These are phyloP conservation scores for Brachionus manjavacas DNA, from an alignment of 1,140 invertebrate genomes.

Conservation along the genomic window DNA sequence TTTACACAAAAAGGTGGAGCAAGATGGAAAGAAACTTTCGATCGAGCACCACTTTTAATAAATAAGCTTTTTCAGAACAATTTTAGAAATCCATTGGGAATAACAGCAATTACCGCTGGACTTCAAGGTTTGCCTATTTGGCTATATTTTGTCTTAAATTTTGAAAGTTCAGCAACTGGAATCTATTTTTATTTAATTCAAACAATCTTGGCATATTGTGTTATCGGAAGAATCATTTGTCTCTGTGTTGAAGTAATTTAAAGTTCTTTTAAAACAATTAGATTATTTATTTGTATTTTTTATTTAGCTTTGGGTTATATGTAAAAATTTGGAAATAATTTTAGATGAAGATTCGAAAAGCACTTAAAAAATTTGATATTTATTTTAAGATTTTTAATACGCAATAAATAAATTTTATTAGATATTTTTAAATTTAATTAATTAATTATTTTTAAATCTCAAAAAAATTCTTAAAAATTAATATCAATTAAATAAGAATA, in stretches of 20 bases:
- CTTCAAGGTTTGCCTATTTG: constrained; percentile 36
- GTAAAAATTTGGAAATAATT: background rate
- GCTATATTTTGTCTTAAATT: background rate
- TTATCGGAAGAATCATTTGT: constrained; percentile 15
- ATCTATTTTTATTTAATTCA: background rate
- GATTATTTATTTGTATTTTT: background rate
- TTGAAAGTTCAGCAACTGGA: background rate
- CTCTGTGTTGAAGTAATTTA: constrained; percentile 10
- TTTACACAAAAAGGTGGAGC: constrained; percentile 5
- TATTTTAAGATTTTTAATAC: background rate
- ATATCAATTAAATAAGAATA: no score
- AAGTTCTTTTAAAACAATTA: background rate
- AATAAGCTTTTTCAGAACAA: constrained; percentile 20
- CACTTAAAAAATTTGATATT: background rate
- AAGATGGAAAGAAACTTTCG: constrained; percentile 23
- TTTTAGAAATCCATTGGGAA: background rate
- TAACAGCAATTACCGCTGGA: constrained; percentile 23
- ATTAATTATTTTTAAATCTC: no score
- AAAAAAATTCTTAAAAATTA: no score
- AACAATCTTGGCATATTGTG: constrained; percentile 6
- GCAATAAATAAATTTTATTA: background rate
- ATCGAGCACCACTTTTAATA: background rate
- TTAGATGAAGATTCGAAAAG: background rate
- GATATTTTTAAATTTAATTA: no score
- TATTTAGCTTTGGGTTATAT: constrained; percentile 18